Evolutionary conservation across 2,888 invertebrate genomes (phyloP).

Genomic region (Drosophila kuntzei): DNA sequence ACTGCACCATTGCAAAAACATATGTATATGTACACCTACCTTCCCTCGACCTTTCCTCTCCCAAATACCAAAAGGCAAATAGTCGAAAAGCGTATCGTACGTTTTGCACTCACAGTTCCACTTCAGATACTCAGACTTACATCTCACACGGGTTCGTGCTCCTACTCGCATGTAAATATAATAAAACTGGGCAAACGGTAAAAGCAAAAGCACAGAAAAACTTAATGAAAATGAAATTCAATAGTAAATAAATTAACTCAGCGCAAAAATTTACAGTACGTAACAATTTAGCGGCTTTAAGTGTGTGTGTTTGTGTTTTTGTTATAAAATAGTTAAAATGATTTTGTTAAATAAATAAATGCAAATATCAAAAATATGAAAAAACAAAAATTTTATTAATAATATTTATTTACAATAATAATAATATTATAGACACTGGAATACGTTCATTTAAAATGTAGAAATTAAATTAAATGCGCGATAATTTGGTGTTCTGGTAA

Average conservation of each 20-base stretch:
- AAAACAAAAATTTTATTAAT: background rate
- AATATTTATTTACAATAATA: too few species aligned
- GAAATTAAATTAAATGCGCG: background rate
- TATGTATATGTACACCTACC: slow-evolving; percentile 22
- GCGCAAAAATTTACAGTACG: slow-evolving; percentile 27
- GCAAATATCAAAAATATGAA: background rate
- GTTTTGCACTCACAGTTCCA: slow-evolving; percentile 23
- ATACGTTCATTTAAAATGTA: background rate
- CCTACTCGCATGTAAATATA: slow-evolving; percentile 45
- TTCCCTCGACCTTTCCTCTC: background rate
- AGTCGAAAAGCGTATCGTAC: slow-evolving; percentile 59
- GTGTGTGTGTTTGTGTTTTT: background rate
- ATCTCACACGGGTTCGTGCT: slow-evolving; percentile 20
- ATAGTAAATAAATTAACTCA: slow-evolving; percentile 57
- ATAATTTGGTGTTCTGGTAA: background rate
- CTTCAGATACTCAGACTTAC: slow-evolving; percentile 21
- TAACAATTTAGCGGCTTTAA: background rate
- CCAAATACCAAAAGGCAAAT: slow-evolving; percentile 50
- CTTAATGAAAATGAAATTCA: slow-evolving; percentile 57
- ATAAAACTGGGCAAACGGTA: slow-evolving; percentile 42
- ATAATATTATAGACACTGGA: background rate
- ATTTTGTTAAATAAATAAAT: background rate
- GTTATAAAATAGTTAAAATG: background rate
- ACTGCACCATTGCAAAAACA: slow-evolving; percentile 69
- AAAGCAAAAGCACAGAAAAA: slow-evolving; percentile 31